phyloP scores from a whole-genome alignment of 2,888 invertebrate species.

The Erebia epiphron region DNA sequence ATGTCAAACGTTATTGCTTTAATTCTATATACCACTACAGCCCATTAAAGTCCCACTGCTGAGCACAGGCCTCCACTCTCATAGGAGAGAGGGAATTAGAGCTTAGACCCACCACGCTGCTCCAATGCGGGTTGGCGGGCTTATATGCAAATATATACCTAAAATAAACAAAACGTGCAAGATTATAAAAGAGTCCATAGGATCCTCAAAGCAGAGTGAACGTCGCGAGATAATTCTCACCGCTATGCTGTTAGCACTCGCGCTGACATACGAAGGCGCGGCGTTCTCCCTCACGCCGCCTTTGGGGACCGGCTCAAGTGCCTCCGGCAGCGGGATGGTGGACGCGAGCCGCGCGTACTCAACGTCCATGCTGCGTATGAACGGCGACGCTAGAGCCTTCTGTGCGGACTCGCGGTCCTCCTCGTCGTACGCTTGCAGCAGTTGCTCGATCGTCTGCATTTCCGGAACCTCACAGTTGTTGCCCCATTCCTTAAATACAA shows the following conservation, averaged over 20 bases:
- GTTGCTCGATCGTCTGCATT: slow-evolving; percentile 89
- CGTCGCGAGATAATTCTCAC: slow-evolving; percentile 7
- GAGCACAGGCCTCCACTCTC: too few species aligned
- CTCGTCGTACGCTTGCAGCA: slow-evolving; percentile 92
- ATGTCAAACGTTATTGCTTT: too few species aligned
- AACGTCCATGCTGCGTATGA: slow-evolving; percentile 96
- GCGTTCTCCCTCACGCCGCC: slow-evolving; percentile 86
- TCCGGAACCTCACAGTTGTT: slow-evolving; percentile 93
- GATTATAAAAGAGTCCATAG: too few species aligned
- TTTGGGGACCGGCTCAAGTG: slow-evolving; percentile 76
- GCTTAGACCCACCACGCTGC: too few species aligned
- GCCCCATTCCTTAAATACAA: slow-evolving; percentile 86
- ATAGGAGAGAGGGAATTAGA: too few species aligned
- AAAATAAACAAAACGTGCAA: too few species aligned
- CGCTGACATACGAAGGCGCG: slow-evolving; percentile 84
- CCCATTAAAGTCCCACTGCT: too few species aligned
- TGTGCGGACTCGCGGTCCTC: slow-evolving; percentile 92
- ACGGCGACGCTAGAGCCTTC: slow-evolving; percentile 89
- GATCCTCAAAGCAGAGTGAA: too few species aligned
- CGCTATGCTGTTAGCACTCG: slow-evolving; percentile 40
- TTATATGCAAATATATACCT: too few species aligned
- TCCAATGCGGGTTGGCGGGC: too few species aligned
- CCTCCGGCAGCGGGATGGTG: slow-evolving; percentile 62
- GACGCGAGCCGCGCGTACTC: slow-evolving; percentile 88
- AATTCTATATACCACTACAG: too few species aligned